A percentile compares a stretch with the other conserved stretches of the same genome.
Evolutionary conservation across 2,888 invertebrate species (phyloP).

Genomic region (Keiferia lycopersicella): DNA sequence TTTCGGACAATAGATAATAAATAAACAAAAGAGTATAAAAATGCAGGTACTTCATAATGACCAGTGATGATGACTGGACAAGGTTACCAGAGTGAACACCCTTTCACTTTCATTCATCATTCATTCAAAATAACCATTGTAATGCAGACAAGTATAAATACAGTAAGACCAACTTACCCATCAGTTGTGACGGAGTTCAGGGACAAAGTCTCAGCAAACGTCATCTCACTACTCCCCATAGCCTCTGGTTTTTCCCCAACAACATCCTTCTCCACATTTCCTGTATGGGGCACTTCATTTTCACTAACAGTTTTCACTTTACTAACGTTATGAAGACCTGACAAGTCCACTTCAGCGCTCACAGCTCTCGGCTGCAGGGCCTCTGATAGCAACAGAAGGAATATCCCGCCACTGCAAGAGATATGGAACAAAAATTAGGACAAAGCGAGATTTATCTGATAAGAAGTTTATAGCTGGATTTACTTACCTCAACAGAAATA

Average conservation of each 20-base stretch:
- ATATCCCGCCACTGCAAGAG: slow-evolving; percentile 78
- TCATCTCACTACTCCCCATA: slow-evolving; percentile 65
- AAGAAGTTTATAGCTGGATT: neutral
- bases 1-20: too few species aligned
- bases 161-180: slow-evolving; percentile 66
- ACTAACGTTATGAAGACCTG: slow-evolving; percentile 72
- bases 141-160: neutral
- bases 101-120: neutral
- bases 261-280: slow-evolving; percentile 32
- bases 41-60: too few species aligned
- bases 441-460: neutral
- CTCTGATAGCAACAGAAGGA: slow-evolving; percentile 82
- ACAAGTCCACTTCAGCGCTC: slow-evolving; percentile 59
- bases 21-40: too few species aligned
- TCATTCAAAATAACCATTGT: neutral
- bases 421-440: slow-evolving; percentile 17
- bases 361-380: slow-evolving; percentile 65
- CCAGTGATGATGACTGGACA: neutral
- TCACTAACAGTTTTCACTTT: slow-evolving; percentile 48
- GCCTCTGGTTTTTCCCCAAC: slow-evolving; percentile 28
- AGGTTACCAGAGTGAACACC: neutral
- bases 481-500: slow-evolving; percentile 81
- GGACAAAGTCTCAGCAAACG: slow-evolving; percentile 74
- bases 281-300: slow-evolving; percentile 38
- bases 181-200: slow-evolving; percentile 80